phyloP scores from a whole-genome alignment of 2,113 vertebrate species.

The Aix galericulata region DNA sequence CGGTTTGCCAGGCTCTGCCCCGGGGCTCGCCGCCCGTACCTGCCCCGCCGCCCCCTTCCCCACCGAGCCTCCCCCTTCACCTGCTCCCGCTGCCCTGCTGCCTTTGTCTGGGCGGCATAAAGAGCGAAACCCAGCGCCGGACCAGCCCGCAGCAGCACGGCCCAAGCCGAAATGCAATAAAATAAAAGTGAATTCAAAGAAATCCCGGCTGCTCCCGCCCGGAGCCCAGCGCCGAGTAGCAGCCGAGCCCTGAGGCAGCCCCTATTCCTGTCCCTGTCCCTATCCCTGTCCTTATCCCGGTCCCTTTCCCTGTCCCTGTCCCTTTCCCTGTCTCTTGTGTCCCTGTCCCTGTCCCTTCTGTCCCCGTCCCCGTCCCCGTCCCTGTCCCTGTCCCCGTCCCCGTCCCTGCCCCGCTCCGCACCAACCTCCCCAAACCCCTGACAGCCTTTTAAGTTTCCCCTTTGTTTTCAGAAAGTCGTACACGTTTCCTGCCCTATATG shows the following conservation, averaged over 20 bases:
- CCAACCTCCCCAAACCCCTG: not conserved
- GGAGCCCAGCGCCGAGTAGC: not conserved
- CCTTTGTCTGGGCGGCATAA: not conserved
- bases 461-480: conserved; percentile 61
- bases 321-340: too few species aligned
- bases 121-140: not conserved
- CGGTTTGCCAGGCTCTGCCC: not conserved
- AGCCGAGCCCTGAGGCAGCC: not conserved
- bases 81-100: not conserved
- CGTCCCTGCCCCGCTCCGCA: too few species aligned
- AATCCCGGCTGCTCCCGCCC: not conserved
- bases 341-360: too few species aligned
- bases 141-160: not conserved
- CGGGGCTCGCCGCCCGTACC: not conserved
- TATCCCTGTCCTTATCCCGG: too few species aligned
- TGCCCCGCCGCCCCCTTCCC: not conserved
- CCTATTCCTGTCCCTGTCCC: too few species aligned
- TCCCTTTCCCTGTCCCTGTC: too few species aligned
- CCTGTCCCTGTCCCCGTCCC: too few species aligned
- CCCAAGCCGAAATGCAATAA: not conserved
- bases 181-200: not conserved
- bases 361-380: too few species aligned
- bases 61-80: not conserved
- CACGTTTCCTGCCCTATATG: conserved; percentile 35
- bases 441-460: conserved; percentile 34